phyloP scores from a whole-genome alignment of 2,888 invertebrate species.

The Agonopterix alstromeriana region DNA sequence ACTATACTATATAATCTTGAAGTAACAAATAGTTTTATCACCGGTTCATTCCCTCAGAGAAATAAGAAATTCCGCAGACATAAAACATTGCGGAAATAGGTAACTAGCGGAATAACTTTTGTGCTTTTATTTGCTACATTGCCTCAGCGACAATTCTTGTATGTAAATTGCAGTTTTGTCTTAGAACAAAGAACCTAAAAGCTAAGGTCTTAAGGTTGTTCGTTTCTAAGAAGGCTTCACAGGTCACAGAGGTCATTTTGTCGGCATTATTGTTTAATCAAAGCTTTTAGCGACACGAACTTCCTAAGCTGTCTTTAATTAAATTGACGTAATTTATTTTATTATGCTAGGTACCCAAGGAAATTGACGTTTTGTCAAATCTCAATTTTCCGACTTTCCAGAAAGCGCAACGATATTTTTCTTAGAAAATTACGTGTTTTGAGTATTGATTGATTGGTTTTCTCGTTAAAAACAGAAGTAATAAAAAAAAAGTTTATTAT shows the following conservation, averaged over 20 bases:
- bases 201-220: constrained; percentile 4
- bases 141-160: constrained; percentile 26
- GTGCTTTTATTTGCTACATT: constrained; percentile 27
- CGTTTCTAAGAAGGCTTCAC: constrained; percentile 28
- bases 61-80: constrained; percentile 20
- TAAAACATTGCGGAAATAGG: constrained; percentile 25
- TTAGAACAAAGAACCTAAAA: too few relatives aligned
- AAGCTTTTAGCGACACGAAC: neutral
- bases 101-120: constrained; percentile 16
- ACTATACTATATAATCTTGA: neutral
- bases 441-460: too few relatives aligned
- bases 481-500: too few relatives aligned
- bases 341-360: neutral
- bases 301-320: constrained; percentile 12
- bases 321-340: constrained; percentile 9
- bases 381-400: too few relatives aligned
- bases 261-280: neutral
- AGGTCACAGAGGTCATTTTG: constrained; percentile 13
- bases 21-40: neutral
- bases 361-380: too few relatives aligned
- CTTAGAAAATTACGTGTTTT: too few relatives aligned
- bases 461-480: too few relatives aligned
- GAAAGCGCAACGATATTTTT: too few relatives aligned
- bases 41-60: neutral
- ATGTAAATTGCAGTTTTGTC: constrained; percentile 23